phyloP scores from a whole-genome alignment of 2,113 vertebrate species.

The Rhipidura dahli region DNA sequence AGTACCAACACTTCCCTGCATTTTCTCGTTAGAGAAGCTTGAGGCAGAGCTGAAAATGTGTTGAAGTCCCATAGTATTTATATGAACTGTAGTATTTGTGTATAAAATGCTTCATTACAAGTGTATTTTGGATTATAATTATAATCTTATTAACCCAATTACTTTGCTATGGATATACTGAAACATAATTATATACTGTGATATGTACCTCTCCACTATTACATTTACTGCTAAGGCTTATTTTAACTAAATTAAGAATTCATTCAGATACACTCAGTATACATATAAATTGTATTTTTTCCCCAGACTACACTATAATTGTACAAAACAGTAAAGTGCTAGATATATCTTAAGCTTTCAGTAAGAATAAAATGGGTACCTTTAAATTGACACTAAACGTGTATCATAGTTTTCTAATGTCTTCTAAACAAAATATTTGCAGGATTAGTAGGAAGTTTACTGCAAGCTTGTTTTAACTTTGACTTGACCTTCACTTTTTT shows the following conservation, averaged over 20 bases:
- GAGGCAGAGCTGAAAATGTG: neutral
- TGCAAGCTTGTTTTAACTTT: slow-evolving; percentile 44
- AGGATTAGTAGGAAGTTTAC: neutral
- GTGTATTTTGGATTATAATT: neutral
- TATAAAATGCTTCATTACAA: neutral
- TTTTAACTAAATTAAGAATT: neutral
- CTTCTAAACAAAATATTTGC: neutral
- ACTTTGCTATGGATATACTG: neutral
- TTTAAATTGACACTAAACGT: neutral
- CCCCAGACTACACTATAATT: neutral
- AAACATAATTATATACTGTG: neutral
- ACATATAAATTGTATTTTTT: neutral
- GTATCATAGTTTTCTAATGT: neutral
- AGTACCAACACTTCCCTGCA: neutral
- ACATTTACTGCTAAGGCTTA: neutral
- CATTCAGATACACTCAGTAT: neutral
- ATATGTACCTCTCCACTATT: neutral
- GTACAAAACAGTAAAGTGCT: neutral
- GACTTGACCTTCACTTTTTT: slow-evolving; percentile 20
- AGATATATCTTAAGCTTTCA: neutral
- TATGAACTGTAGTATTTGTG: neutral
- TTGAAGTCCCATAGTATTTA: neutral
- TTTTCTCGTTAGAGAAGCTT: neutral
- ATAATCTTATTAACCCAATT: neutral
- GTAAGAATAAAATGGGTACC: neutral